Percentiles rank a stretch among this genome's conserved stretches.
Evolutionary conservation across 1,140 invertebrate species (phyloP).

Genomic region (Zaprionus nigranus): DNA sequence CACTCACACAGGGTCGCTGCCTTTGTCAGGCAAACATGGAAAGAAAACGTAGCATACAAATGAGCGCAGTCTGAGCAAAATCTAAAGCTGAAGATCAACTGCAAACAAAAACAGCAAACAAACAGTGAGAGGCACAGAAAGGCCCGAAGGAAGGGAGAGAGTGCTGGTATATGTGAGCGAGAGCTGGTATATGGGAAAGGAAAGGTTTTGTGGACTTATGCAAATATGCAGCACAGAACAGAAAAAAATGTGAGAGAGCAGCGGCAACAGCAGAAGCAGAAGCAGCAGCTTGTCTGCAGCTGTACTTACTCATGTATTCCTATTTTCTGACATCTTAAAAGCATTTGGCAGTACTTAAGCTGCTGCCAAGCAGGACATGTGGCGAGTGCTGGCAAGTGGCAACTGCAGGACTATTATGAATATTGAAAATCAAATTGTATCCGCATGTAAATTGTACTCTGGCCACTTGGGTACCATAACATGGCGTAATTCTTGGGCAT

Average conservation of each 20-base stretch:
- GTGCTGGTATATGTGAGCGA: neutral
- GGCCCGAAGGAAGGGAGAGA: no score
- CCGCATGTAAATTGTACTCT: slow-evolving; percentile 44
- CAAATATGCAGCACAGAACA: slow-evolving; percentile 27
- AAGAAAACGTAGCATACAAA: slow-evolving; percentile 60
- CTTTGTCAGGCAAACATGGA: slow-evolving; percentile 4
- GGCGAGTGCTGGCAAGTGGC: slow-evolving; percentile 6
- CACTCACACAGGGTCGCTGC: neutral
- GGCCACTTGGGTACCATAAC: slow-evolving; percentile 23
- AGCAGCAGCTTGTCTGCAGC: neutral
- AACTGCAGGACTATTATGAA: slow-evolving; percentile 33
- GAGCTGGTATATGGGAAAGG: neutral
- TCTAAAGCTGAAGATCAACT: slow-evolving; percentile 69
- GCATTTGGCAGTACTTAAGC: slow-evolving; percentile 9
- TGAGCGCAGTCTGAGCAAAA: slow-evolving; percentile 58
- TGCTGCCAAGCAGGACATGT: neutral
- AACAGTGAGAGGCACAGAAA: neutral
- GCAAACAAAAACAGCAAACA: slow-evolving; percentile 60
- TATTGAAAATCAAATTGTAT: slow-evolving; percentile 42
- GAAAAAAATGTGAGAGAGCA: neutral
- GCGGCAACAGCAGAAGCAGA: neutral
- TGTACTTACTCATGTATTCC: slow-evolving; percentile 12
- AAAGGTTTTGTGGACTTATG: slow-evolving; percentile 53
- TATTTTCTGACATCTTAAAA: slow-evolving; percentile 27
- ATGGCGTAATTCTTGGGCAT: slow-evolving; percentile 44